Evolutionary conservation across 1,140 invertebrate genomes (phyloP), one percentile per base, ranked within the genome.

Genomic region (Drosophila simulans): DNA sequence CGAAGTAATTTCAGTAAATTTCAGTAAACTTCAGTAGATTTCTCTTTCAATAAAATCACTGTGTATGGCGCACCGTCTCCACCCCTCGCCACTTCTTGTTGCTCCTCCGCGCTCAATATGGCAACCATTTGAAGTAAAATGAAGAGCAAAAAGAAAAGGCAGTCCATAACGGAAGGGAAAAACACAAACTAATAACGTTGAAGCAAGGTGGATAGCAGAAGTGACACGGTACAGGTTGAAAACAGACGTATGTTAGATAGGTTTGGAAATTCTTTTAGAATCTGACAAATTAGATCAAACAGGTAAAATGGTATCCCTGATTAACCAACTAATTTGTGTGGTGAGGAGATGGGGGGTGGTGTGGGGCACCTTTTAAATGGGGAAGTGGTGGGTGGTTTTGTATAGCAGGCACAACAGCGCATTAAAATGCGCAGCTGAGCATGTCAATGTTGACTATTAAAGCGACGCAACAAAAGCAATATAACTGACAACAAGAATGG

Each of bases 341-440:
- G 43, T 46, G 43, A 17, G 22, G 7, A 17, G 4, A 4, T 8
- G n/a, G 42, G 3, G 39, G 39, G 42, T 17, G 8, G 15, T 17
- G 17, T 17, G 17, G 20, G 20, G 2, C 20, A 22, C 20, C 42
- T 12, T 5, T 3, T 0, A 3, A n/a, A n/a, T 25, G 34, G 46
- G 25, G 4, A 11, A 12, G 46, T 12, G 25, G 13, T 42, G 25
- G 5, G 46, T 39, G 40, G 22, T 17, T n/a, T 15, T 4, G 5
- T 5, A 46, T 5, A 27, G 48, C 48, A 34, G 48, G 48, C 48
- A 34, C 27, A 51, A 63, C 46, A 49, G 63, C 82, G 69, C 77
- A 84, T 85, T 86, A 78, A 86, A 85, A 85, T 75, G 74, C 81
- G 81, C 82, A 86, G 69, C 81, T 80, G 58, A 86, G 81, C 82